Evolutionary conservation across 1,140 invertebrate genomes (phyloP).

Genomic region (Ruditapes philippinarum): DNA sequence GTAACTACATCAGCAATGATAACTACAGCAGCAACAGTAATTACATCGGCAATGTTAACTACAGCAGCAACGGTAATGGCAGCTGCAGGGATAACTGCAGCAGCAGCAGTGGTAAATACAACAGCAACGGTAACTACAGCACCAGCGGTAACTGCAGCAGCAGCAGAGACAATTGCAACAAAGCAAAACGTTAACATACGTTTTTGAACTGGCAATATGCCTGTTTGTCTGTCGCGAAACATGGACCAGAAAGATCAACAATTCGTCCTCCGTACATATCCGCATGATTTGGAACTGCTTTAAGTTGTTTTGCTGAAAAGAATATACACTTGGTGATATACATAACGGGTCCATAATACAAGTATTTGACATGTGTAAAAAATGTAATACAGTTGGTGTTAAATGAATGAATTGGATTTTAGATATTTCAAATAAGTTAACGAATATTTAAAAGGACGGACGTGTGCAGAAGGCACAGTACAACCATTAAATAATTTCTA

Average conservation of each 20-base stretch:
- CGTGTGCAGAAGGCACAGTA: too few relatives aligned
- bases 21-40: background rate
- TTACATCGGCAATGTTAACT: too few relatives aligned
- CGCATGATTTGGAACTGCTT: conserved; percentile 58
- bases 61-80: conserved; percentile 1
- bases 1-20: background rate
- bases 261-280: conserved; percentile 76
- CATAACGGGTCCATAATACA: too few relatives aligned
- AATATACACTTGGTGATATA: too few relatives aligned
- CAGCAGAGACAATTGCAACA: too few relatives aligned
- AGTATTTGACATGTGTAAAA: too few relatives aligned
- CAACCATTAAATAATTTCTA: too few relatives aligned
- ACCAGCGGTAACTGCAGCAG: background rate
- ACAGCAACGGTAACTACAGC: background rate
- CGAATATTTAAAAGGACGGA: too few relatives aligned
- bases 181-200: background rate
- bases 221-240: background rate
- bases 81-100: background rate
- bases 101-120: background rate
- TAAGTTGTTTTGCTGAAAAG: conserved; percentile 54
- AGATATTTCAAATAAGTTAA: too few relatives aligned
- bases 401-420: too few relatives aligned
- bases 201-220: conserved; percentile 68
- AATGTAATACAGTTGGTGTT: too few relatives aligned
- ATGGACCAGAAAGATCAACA: conserved; percentile 71